These are phyloP conservation scores for Lutjanus campechanus DNA, from an alignment of 2,797 vertebrate genomes.

Conservation along the genomic window DNA sequence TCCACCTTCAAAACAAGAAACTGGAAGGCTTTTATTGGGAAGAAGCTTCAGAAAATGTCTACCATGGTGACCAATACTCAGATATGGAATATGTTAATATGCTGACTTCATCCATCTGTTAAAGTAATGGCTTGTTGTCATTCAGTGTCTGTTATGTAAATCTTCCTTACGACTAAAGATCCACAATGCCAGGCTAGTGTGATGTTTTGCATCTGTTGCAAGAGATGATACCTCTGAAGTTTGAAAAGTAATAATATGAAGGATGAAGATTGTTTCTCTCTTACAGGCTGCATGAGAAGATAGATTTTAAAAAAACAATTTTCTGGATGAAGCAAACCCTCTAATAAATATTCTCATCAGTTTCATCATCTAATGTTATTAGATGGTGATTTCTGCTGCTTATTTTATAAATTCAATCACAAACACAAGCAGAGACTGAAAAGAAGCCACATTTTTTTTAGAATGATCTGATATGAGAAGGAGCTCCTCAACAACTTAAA, in stretches of 20 bases:
- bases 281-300: background rate
- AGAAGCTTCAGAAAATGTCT: background rate
- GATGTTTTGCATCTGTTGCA: background rate
- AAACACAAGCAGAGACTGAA: background rate
- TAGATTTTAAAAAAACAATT: constrained; percentile 2
- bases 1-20: constrained; percentile 28
- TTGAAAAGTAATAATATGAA: constrained; percentile 3
- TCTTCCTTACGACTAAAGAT: background rate
- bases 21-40: constrained; percentile 13
- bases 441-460: no score
- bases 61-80: background rate
- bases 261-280: background rate
- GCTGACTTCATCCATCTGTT: background rate
- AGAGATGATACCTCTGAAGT: background rate
- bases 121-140: constrained; percentile 1
- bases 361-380: constrained; percentile 17
- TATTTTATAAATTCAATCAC: background rate
- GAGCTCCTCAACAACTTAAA: background rate
- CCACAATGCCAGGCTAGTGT: background rate
- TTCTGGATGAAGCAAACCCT: background rate
- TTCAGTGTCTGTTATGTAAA: constrained; percentile 10
- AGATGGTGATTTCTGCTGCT: background rate
- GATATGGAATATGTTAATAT: constrained; percentile 5
- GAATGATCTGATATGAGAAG: background rate
- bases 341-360: background rate